Evolutionary conservation across 2,888 invertebrate species (phyloP).

Genomic region (Sabatieria punctata): DNA sequence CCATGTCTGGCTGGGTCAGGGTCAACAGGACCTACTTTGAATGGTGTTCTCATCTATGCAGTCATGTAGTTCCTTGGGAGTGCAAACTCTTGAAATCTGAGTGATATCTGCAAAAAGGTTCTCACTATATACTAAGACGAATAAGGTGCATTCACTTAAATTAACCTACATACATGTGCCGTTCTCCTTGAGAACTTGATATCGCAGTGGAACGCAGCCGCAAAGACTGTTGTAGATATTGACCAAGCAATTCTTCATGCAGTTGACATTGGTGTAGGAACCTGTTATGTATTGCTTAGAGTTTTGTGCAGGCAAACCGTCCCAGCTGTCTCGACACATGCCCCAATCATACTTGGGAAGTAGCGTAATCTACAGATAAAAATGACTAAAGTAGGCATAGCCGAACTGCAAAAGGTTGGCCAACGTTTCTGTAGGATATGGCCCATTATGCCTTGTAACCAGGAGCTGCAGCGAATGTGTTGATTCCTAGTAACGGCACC

Average conservation of each 20-base stretch:
- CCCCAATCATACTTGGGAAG: constrained; percentile 19
- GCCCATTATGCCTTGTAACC: constrained; percentile 14
- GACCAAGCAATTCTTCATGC: constrained; percentile 14
- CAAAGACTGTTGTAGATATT: constrained; percentile 11
- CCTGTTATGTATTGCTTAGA: background rate
- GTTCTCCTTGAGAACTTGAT: constrained; percentile 3
- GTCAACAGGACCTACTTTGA: too few species aligned
- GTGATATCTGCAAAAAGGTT: too few species aligned
- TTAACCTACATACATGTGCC: too few species aligned
- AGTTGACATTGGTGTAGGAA: constrained; percentile 10
- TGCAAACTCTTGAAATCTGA: constrained; percentile 8
- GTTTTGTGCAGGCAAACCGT: too few species aligned
- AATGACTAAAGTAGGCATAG: background rate
- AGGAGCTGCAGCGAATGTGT: constrained; percentile 14
- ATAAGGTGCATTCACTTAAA: too few species aligned
- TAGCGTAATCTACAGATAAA: constrained; percentile 14
- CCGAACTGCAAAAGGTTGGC: background rate
- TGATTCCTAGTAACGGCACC: constrained; percentile 12
- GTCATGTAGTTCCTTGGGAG: constrained; percentile 8
- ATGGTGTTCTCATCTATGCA: constrained; percentile 5
- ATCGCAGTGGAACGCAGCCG: constrained; percentile 13
- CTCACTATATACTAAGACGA: too few species aligned
- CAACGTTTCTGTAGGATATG: constrained; percentile 16
- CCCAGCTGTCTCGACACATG: constrained; percentile 13
- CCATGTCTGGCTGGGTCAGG: too few species aligned